Evolutionary conservation across 2,797 vertebrate genomes (phyloP), one percentile per base, ranked within the genome.

Genomic region (Protosalanx chinensis): DNA sequence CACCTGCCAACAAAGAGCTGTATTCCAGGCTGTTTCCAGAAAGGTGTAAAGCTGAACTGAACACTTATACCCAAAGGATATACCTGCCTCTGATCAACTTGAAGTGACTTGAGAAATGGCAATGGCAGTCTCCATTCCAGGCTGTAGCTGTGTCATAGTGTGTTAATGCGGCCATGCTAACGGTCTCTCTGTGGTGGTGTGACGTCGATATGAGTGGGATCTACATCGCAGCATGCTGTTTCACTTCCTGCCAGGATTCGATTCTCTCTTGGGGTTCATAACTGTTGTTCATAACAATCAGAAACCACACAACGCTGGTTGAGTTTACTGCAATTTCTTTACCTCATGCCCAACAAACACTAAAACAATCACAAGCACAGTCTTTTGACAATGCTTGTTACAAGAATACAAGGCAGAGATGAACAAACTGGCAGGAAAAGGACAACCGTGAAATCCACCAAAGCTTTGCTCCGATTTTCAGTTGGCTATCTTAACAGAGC

Each of bases 211-310:
- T 33, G 23, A 41, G 67, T 56, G 65, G 60, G 51, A 64, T 68
- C 72, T 56, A 56, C 33, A 69, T 59, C 59, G 13, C 64, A 76
- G 69, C 2, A 60, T 65, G 37, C n/a, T 60, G 67, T 83, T 82
- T 88, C 79, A 84, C 83, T 87, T 89, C 84, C 83, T 87, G 74
- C 68, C 4, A 59, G 65, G 58, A 18, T 70, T 5, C 29, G 63
- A 63, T 68, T 73, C 63, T 37, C 12, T 12, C 61, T 16, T 64
- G 68, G 56, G 74, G 41, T 53, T 75, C 66, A 61, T 68, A 30
- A 8, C 68, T 35, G 4, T 1, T 27, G 5, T 23, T 6, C 0
- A 56, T 5, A 57, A 61, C 27, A n/a, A n/a, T 71, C 73, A 76
- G 72, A 37, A 62, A 65, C 16, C n/a, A 5, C 8, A 6, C 51